A percentile compares a stretch with the other conserved stretches of the same genome.
These are phyloP conservation scores for Phymatocera aterrima DNA, from an alignment of 2,888 invertebrate genomes.

Conservation along the genomic window DNA sequence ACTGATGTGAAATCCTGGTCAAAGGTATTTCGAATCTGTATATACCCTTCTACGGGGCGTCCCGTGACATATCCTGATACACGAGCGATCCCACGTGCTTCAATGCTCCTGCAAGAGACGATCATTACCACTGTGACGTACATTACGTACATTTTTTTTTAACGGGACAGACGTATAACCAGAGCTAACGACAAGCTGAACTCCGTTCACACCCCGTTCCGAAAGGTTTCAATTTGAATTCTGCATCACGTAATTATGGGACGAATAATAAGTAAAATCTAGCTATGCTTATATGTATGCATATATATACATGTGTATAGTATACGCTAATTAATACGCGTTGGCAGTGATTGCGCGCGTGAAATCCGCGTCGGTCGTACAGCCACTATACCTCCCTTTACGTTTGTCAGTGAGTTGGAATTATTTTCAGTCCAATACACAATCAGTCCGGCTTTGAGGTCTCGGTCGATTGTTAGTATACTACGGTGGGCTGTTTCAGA, in stretches of 20 bases:
- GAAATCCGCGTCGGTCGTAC: background rate
- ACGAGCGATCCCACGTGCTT: conserved; percentile 5
- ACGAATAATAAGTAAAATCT: conserved; percentile 14
- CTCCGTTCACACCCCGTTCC: background rate
- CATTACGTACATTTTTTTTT: background rate
- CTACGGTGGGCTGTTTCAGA: background rate
- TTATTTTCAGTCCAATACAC: background rate
- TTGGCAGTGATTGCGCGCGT: background rate
- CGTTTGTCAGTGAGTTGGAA: background rate
- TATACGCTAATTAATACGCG: background rate
- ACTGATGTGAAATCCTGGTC: background rate
- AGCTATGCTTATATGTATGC: no score
- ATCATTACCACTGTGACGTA: background rate
- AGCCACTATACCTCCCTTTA: no score
- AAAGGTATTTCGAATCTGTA: no score
- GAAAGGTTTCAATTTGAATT: background rate
- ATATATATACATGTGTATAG: no score
- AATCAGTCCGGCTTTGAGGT: conserved; percentile 1
- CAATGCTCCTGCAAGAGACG: background rate
- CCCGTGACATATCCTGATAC: background rate
- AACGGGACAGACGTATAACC: background rate
- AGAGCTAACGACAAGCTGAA: background rate
- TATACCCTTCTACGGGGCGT: no score
- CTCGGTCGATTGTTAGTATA: background rate
- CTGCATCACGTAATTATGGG: conserved; percentile 9